A percentile compares a stretch with the other conserved stretches of the same genome.
Conservation (phyloP, 2,888 invertebrate genomes). For the Drosophila percnosoma region DNA sequence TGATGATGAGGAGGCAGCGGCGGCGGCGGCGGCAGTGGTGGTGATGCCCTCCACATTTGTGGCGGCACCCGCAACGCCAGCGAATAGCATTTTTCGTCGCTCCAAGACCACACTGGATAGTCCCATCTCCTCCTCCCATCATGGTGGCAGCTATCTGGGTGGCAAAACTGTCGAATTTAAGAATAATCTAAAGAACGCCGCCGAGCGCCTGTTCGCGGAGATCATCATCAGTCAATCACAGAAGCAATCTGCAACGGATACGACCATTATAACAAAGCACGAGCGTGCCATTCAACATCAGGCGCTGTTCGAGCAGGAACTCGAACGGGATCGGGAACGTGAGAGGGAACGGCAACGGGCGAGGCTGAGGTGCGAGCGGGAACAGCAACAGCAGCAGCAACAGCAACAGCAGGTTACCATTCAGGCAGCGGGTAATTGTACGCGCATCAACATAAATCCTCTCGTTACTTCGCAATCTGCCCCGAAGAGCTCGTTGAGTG, state of each 20-base stretch:
- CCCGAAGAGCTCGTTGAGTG: constrained; percentile 63
- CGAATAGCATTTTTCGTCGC: constrained; percentile 77
- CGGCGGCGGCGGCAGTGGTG: not conserved
- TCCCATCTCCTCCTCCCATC: constrained; percentile 19
- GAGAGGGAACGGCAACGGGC: constrained; percentile 25
- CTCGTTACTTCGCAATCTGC: constrained; percentile 13
- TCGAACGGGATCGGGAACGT: constrained; percentile 32
- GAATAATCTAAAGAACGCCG: constrained; percentile 84
- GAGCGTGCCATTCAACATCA: constrained; percentile 80
- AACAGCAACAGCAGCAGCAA: constrained; percentile 26
- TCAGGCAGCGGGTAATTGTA: constrained; percentile 72
- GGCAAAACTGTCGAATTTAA: constrained; percentile 83
- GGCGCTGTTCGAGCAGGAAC: constrained; percentile 70
- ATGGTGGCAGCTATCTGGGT: constrained; percentile 60
- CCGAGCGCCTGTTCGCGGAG: constrained; percentile 84
- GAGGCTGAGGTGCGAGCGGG: constrained; percentile 1
- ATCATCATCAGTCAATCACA: constrained; percentile 83
- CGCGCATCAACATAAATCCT: constrained; percentile 77
- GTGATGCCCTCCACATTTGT: constrained; percentile 27
- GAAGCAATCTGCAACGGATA: constrained; percentile 65
- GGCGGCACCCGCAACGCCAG: constrained; percentile 45
- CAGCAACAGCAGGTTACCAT: constrained; percentile 59
- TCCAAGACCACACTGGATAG: constrained; percentile 83
- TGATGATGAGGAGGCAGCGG: constrained; percentile 4
- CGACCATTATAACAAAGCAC: constrained; percentile 81